These are phyloP conservation scores for Protodeltote pygarga DNA, from an alignment of 2,888 invertebrate species.

Conservation along the genomic window DNA sequence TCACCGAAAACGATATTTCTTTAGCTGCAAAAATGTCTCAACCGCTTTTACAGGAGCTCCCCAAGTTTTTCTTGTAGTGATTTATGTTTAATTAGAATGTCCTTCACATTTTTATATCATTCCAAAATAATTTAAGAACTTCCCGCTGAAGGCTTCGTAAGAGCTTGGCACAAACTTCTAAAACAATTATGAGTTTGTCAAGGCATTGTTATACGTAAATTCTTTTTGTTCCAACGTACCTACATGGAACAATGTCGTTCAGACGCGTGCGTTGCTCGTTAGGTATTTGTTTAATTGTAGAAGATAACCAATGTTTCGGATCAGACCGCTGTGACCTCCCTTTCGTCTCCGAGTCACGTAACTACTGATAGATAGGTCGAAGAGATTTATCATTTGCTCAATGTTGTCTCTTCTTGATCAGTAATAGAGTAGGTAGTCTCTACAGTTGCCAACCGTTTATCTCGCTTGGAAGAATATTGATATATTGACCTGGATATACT, in stretches of 20 bases:
- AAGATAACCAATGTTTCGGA: constrained; percentile 57
- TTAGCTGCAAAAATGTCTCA: constrained; percentile 72
- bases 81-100: constrained; percentile 82
- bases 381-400: constrained; percentile 58
- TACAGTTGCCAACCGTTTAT: no score
- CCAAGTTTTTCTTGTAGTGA: constrained; percentile 72
- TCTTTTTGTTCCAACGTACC: constrained; percentile 28
- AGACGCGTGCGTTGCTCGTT: constrained; percentile 40
- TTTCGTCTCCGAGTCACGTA: constrained; percentile 54
- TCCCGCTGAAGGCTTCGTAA: constrained; percentile 52
- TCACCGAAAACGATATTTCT: constrained; percentile 79
- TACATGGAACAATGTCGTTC: constrained; percentile 34
- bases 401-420: constrained; percentile 23
- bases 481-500: no score
- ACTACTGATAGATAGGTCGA: constrained; percentile 57
- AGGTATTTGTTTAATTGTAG: constrained; percentile 46
- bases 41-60: constrained; percentile 65
- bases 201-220: constrained; percentile 51
- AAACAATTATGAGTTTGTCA: constrained; percentile 62
- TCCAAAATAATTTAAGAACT: constrained; percentile 67
- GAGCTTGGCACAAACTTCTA: constrained; percentile 56
- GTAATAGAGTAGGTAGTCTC: constrained; percentile 13
- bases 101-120: constrained; percentile 71
- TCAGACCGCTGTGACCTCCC: constrained; percentile 62
- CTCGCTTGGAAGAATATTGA: no score